Conservation (phyloP, 1,140 invertebrate genomes). For the Mesaphorura yosii region DNA sequence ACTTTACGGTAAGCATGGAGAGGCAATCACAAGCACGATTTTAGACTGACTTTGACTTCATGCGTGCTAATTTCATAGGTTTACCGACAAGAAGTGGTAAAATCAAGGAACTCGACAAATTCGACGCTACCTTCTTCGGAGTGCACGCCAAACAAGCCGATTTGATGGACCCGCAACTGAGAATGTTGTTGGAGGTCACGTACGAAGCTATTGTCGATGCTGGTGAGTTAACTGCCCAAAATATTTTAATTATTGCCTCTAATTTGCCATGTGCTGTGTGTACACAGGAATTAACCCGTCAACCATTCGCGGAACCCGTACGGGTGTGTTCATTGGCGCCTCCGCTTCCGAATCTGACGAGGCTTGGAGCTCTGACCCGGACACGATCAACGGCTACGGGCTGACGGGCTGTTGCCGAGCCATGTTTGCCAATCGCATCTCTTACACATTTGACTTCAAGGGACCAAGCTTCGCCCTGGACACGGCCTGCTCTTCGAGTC, state of each 20-base stretch:
- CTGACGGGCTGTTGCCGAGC: slow-evolving; percentile 81
- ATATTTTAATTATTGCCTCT: slow-evolving; percentile 9
- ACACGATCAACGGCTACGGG: slow-evolving; percentile 77
- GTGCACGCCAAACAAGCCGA: slow-evolving; percentile 87
- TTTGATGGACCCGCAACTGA: slow-evolving; percentile 86
- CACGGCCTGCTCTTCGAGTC: slow-evolving; percentile 87
- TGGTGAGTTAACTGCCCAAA: slow-evolving; percentile 40
- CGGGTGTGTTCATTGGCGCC: slow-evolving; percentile 68
- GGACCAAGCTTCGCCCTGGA: slow-evolving; percentile 86
- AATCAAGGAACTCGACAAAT: slow-evolving; percentile 72
- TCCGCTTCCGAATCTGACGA: slow-evolving; percentile 76
- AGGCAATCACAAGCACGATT: too few relatives aligned
- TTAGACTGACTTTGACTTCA: too few relatives aligned
- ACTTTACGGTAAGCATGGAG: too few relatives aligned
- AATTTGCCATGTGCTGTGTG: slow-evolving; percentile 5
- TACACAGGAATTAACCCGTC: slow-evolving; percentile 62
- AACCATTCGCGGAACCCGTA: slow-evolving; percentile 66
- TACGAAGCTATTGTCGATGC: slow-evolving; percentile 92
- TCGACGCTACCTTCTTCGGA: slow-evolving; percentile 88
- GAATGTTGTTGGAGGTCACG: slow-evolving; percentile 81
- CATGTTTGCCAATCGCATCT: slow-evolving; percentile 94
- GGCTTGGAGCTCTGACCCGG: slow-evolving; percentile 58
- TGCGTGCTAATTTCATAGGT: too few relatives aligned
- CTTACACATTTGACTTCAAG: slow-evolving; percentile 85
- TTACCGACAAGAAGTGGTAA: slow-evolving; percentile 76